Conservation (phyloP, 2,113 vertebrate species). For the Mesembrinibis cayennensis region DNA sequence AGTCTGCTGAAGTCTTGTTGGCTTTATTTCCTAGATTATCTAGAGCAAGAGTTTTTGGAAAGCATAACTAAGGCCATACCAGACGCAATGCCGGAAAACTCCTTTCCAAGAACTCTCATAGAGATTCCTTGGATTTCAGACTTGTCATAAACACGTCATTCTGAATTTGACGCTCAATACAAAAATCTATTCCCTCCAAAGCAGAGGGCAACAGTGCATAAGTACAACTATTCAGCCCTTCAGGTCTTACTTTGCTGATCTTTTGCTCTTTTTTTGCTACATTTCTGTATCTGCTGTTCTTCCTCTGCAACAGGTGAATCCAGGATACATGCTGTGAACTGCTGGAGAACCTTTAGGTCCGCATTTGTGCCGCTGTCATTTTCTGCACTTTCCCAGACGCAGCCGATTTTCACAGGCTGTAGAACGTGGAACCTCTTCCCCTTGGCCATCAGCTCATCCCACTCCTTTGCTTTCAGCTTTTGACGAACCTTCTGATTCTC, state of each 20-base stretch:
- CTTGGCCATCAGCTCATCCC: slow-evolving; percentile 94
- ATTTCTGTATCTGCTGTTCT: slow-evolving; percentile 76
- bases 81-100: not conserved
- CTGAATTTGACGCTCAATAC: fast-evolving
- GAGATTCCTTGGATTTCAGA: not conserved
- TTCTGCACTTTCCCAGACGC: slow-evolving; percentile 79
- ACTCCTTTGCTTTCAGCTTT: slow-evolving; percentile 92
- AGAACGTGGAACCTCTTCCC: slow-evolving; percentile 86
- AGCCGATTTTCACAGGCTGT: slow-evolving; percentile 86
- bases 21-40: not conserved
- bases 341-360: slow-evolving; percentile 75
- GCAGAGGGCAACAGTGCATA: fast-evolving
- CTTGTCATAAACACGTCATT: not conserved
- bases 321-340: slow-evolving; percentile 79
- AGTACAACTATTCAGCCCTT: not conserved
- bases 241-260: slow-evolving; percentile 84
- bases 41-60: not conserved
- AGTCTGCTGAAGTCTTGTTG: not conserved
- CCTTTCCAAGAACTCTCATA: not conserved
- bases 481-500: slow-evolving; percentile 94
- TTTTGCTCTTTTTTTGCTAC: slow-evolving; percentile 68
- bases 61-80: not conserved
- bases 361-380: not conserved
- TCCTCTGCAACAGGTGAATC: slow-evolving; percentile 69
- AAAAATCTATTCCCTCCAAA: not conserved